Percentiles rank a stretch among this genome's conserved stretches.
Conservation (phyloP, 2,888 invertebrate species). For the Danaus chrysippus region DNA sequence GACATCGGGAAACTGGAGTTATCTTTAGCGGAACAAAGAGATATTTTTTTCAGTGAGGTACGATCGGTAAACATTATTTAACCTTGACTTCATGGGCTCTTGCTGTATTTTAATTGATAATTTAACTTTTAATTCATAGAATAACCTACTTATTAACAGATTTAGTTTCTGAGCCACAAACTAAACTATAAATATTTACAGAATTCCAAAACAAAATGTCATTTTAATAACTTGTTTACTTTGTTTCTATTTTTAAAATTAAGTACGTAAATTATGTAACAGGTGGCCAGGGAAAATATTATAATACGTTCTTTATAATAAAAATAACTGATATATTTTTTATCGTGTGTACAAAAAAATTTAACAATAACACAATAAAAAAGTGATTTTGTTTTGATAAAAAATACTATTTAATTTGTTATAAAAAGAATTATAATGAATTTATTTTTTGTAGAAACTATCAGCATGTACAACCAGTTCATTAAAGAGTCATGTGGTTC, state of each 20-base stretch:
- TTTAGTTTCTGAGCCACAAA: conserved; percentile 9
- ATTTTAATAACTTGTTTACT: conserved; percentile 36
- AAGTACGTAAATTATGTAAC: conserved; percentile 22
- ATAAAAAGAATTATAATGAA: not conserved
- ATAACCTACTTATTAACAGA: conserved; percentile 5
- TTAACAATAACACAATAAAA: not conserved
- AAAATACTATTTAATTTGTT: not conserved
- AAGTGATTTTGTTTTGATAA: not conserved
- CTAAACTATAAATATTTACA: conserved; percentile 2
- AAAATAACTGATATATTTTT: conserved; percentile 8
- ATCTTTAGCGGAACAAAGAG: conserved; percentile 78
- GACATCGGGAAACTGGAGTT: conserved; percentile 78
- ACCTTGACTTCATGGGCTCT: conserved; percentile 54
- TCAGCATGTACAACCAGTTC: conserved; percentile 70
- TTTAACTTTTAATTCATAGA: not conserved
- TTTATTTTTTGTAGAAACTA: conserved; percentile 65
- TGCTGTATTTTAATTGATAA: conserved; percentile 5
- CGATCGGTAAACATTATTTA: conserved; percentile 66
- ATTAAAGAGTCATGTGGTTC: conserved; percentile 75
- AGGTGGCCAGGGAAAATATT: not conserved
- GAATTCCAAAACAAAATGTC: conserved; percentile 32
- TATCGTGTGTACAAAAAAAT: not conserved
- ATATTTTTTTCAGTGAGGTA: conserved; percentile 84
- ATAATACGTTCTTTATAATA: not conserved
- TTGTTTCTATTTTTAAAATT: conserved; percentile 19